Conservation (phyloP, 1,140 invertebrate genomes). For the Drosophila mauritiana region DNA sequence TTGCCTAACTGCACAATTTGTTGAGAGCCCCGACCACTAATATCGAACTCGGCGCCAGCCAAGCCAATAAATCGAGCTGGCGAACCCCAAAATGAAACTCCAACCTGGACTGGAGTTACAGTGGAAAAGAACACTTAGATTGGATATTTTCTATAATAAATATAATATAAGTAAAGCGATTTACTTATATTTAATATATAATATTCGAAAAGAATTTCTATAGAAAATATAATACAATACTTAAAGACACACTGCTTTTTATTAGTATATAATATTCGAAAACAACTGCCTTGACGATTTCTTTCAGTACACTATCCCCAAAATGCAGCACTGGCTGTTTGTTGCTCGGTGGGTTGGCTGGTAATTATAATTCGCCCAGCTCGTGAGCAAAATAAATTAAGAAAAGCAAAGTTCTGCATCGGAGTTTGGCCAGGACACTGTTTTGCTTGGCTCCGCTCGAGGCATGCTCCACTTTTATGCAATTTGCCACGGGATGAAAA, state of each 20-base stretch:
- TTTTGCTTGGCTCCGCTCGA: not conserved
- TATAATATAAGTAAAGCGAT: too few species aligned
- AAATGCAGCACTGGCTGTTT: conserved; percentile 13
- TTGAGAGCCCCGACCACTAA: conserved; percentile 67
- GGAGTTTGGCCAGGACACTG: conserved; percentile 34
- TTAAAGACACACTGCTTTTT: not conserved
- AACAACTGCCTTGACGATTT: not conserved
- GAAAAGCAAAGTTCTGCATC: conserved; percentile 70
- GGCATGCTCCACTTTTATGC: conserved; percentile 40
- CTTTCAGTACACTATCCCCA: not conserved
- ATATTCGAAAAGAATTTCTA: too few species aligned
- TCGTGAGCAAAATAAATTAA: conserved; percentile 83
- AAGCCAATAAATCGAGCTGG: conserved; percentile 73
- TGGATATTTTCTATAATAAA: too few species aligned
- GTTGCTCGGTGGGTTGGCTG: conserved; percentile 32
- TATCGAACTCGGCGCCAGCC: conserved; percentile 64
- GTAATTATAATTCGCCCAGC: conserved; percentile 76
- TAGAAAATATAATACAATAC: not conserved
- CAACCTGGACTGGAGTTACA: conserved; percentile 22
- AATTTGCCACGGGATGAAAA: conserved; percentile 33
- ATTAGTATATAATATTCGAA: not conserved
- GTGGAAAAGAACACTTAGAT: not conserved
- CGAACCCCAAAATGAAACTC: conserved; percentile 38
- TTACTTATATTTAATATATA: too few species aligned
- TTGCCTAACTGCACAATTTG: conserved; percentile 44